Evolutionary conservation across 2,888 invertebrate genomes (phyloP), one percentile per base, ranked within the genome.

Genomic region (Idaea biselata): DNA sequence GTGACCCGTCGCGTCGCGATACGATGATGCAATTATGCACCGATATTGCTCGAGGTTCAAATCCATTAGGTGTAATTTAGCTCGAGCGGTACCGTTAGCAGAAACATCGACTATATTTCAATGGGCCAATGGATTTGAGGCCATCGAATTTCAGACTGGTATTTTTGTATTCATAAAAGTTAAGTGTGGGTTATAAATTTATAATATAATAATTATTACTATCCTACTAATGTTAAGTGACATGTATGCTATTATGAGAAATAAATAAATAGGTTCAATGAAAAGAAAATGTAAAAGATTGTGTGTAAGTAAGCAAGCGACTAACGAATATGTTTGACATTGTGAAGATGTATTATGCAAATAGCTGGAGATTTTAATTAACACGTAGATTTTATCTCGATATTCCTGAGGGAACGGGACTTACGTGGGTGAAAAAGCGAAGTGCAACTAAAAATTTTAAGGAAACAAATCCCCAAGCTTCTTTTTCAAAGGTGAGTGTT

Each of bases 31-130:
- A 88, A 89, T 89, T 88, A 89, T 85, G 87, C 84, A 82, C 79
- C 88, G 78, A 88, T 89, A 88, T 88, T 79, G 86, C 81, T 67
- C 68, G 73, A 73, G 84, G 80, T 79, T 73, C 80, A 76, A 82
- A 86, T 87, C 88, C 88, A 89, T 89, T 89, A 89, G 78, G 79
- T 76, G 77, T 82, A 80, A 86, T 85, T 83, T 82, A 79, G 76
- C 73, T 65, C 63, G 60, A 67, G 56, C 64, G 66, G 66, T 75
- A 78, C 69, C 66, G 72, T 76, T 63, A 33, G 65, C 69, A 70
- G 59, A 58, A 55, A 60, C 18, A 14, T 44, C 66, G 56, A 57
- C 59, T 67, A 68, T 62, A 58, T 61, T 67, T 65, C 53, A 53
- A 64, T 53, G 18, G 57, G 59, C 55, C 58, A 63, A 58, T 60